Conservation (phyloP, 2,797 vertebrate genomes). For the Rhinoraja longicauda region DNA sequence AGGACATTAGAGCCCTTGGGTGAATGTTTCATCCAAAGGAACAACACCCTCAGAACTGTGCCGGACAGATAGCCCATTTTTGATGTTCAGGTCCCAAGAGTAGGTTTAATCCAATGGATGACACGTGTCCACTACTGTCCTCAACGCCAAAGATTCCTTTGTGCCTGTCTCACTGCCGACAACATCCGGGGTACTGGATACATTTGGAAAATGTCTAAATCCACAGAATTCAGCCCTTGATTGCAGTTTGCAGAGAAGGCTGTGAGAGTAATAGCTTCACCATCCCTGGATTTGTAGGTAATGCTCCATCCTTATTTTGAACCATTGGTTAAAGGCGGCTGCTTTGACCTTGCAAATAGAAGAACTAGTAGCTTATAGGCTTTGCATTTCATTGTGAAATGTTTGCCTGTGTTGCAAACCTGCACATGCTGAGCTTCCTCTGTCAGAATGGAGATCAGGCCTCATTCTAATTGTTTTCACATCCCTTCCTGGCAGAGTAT, state of each 20-base stretch:
- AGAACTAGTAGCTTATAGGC: neutral
- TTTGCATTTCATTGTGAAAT: neutral
- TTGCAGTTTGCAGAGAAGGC: neutral
- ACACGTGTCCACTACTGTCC: too few relatives aligned
- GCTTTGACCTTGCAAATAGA: neutral
- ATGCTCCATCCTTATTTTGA: neutral
- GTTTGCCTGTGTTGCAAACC: neutral
- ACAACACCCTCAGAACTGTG: too few relatives aligned
- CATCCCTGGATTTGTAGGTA: neutral
- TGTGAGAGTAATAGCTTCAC: neutral
- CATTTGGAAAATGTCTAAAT: neutral
- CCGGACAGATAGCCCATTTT: neutral
- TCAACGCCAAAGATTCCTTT: neutral
- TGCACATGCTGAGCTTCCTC: neutral
- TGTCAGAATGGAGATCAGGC: neutral
- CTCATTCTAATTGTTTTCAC: slow-evolving; percentile 9
- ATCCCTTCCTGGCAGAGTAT: neutral
- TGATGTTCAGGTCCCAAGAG: neutral
- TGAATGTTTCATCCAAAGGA: neutral
- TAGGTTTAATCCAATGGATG: neutral
- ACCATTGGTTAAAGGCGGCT: neutral
- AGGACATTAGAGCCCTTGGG: neutral
- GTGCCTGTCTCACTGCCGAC: too few relatives aligned
- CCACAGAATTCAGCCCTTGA: neutral
- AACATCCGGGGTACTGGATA: neutral